A percentile compares a stretch with the other conserved stretches of the same genome.
phyloP scores from a whole-genome alignment of 2,888 invertebrate genomes.

The Morpho deidamia region DNA sequence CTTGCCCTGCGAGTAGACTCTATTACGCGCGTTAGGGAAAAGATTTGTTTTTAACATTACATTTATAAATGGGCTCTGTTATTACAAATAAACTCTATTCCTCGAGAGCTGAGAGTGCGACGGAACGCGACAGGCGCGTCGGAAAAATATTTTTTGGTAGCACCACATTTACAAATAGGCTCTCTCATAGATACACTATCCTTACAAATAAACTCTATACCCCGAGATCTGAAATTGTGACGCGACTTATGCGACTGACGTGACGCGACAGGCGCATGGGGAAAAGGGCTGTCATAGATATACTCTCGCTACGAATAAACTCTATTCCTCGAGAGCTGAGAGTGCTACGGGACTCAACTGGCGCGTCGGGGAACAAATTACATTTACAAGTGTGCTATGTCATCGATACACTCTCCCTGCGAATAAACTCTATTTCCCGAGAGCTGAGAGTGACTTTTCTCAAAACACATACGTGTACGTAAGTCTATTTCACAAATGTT shows the following conservation, averaged over 20 bases:
- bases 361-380: neutral
- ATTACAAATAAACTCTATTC: slow-evolving; percentile 26
- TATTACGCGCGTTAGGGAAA: too few species aligned
- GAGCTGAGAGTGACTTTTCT: neutral
- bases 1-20: too few species aligned
- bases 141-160: neutral
- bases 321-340: neutral
- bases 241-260: neutral
- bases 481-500: too few species aligned
- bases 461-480: too few species aligned
- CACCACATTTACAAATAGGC: too few species aligned
- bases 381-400: too few species aligned
- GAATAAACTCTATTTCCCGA: slow-evolving; percentile 28
- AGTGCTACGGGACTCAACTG: neutral
- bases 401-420: too few species aligned
- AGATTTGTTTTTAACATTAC: too few species aligned
- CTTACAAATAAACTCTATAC: slow-evolving; percentile 26
- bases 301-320: slow-evolving; percentile 32
- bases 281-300: too few species aligned
- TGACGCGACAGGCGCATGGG: neutral
- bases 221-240: neutral
- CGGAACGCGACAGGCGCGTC: neutral
- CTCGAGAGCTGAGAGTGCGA: neutral
- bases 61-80: too few species aligned
- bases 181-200: too few species aligned